Evolutionary conservation across 2,113 vertebrate species (phyloP).

Genomic region (Onychostruthus taczanowskii): DNA sequence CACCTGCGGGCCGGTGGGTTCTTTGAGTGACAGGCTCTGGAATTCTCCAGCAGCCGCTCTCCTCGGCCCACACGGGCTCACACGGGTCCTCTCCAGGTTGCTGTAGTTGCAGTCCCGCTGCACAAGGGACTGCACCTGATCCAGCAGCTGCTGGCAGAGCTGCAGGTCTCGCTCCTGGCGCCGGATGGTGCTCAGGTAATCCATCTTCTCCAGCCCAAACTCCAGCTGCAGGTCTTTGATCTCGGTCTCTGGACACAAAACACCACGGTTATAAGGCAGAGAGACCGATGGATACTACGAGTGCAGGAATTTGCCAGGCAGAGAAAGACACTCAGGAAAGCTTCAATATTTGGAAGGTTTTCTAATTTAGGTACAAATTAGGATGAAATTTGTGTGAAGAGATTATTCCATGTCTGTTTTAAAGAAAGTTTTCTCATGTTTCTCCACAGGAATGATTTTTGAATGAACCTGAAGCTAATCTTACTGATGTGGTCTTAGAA

Average conservation of each 20-base stretch:
- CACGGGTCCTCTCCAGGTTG: constrained; percentile 80
- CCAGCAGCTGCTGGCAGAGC: constrained; percentile 83
- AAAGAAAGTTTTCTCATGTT: neutral
- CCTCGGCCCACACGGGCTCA: constrained; percentile 85
- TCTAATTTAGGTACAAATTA: neutral
- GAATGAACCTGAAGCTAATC: neutral
- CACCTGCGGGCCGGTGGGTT: constrained; percentile 84
- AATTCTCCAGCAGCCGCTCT: constrained; percentile 81
- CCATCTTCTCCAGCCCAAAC: constrained; percentile 84
- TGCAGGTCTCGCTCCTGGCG: constrained; percentile 79
- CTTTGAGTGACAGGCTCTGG: constrained; percentile 81
- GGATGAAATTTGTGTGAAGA: neutral
- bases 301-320: neutral
- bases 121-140: constrained; percentile 80
- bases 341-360: neutral
- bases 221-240: constrained; percentile 86
- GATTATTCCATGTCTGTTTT: neutral
- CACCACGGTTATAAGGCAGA: neutral
- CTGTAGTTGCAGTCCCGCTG: constrained; percentile 86
- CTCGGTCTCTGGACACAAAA: constrained; percentile 77
- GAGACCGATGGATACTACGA: accelerated
- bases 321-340: neutral
- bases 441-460: neutral
- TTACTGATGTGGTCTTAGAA: neutral
- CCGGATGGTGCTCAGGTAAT: constrained; percentile 83